Evolutionary conservation across 2,888 invertebrate species (phyloP), one percentile per base, ranked within the genome.

Genomic region (Hirtodrosophila trivittata): DNA sequence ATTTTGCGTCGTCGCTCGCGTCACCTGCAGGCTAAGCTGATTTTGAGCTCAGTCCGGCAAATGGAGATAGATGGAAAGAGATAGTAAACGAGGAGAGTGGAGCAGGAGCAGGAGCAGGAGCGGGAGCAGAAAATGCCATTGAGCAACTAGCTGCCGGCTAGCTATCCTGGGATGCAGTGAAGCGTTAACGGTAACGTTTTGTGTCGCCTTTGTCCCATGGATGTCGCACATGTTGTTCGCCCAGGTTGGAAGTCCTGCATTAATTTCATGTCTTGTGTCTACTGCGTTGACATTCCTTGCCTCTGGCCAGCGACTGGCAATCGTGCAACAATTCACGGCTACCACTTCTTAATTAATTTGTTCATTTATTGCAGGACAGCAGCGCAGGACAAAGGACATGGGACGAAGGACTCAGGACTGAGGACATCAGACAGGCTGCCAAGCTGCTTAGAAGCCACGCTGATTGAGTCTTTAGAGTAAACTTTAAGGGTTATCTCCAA

Each of bases 1-100:
- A 81, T 81, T 81, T 81, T 86, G 81, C 81, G 59, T 70, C 72
- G 55, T 63, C 54, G 62, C 54, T 58, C 76, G 68, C 84, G 77
- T 86, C 78, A 86, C 78, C 78, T 78, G 86, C 86, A 83, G 86
- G 83, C 78, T 81, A 81, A 81, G 86, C 80, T 81, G 82, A 82
- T 74, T 66, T 74, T 51, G 28, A 75, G 75, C 75, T 74, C 70
- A 64, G 70, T 41, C 32, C 56, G 33, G 56, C 74, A 62, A 62
- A 62, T 56, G 35, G 52, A 66, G 62, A 62, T 67, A 38, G 62
- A 49, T 60, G 41, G 37, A 38, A 26, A 21, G 32, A 25, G 26
- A 46, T 30, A 25, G 26, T 4, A 10, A 47, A 28, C 28, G 33
- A 25, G 21, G 10, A 33, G 10, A 10, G 26, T 2, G 18, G 18